Evolutionary conservation across 1,140 invertebrate genomes (phyloP).

Genomic region (Drosophila equinoxialis): DNA sequence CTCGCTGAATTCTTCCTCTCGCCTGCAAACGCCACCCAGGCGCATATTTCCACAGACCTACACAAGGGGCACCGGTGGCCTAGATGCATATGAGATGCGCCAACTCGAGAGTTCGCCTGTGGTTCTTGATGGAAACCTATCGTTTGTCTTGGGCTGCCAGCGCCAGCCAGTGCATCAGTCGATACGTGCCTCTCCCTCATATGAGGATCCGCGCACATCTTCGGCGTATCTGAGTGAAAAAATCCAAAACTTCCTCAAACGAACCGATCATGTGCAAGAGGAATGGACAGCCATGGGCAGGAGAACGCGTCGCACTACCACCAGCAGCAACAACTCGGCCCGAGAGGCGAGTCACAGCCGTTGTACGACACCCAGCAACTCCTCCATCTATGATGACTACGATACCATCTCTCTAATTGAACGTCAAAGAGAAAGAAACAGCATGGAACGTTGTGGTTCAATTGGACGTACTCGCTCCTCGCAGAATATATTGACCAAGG

Average conservation of each 20-base stretch:
- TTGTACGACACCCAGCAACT: constrained; percentile 68
- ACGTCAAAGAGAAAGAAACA: constrained; percentile 70
- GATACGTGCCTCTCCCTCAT: constrained; percentile 88
- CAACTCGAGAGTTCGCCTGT: constrained; percentile 89
- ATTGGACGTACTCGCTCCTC: constrained; percentile 88
- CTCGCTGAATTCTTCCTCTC: constrained; percentile 38
- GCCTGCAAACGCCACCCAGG: constrained; percentile 84
- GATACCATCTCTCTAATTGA: constrained; percentile 81
- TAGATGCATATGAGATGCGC: constrained; percentile 85
- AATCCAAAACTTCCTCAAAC: constrained; percentile 90
- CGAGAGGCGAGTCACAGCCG: constrained; percentile 63
- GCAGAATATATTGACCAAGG: constrained; percentile 91
- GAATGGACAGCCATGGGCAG: constrained; percentile 87
- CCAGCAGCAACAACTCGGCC: constrained; percentile 36
- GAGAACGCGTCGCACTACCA: constrained; percentile 81
- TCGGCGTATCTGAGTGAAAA: constrained; percentile 89
- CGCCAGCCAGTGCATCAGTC: constrained; percentile 87
- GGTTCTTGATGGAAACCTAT: constrained; percentile 91
- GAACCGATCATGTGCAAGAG: constrained; percentile 93
- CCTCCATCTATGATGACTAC: constrained; percentile 66
- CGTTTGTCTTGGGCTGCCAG: constrained; percentile 89
- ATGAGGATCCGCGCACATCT: constrained; percentile 88
- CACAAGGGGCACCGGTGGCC: constrained; percentile 80
- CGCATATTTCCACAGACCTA: constrained; percentile 87
- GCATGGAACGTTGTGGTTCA: constrained; percentile 74